A percentile compares a stretch with the other conserved stretches of the same genome.
These are phyloP conservation scores for Tupaia chinensis DNA, from an alignment of 2,113 vertebrate genomes.

Conservation along the genomic window DNA sequence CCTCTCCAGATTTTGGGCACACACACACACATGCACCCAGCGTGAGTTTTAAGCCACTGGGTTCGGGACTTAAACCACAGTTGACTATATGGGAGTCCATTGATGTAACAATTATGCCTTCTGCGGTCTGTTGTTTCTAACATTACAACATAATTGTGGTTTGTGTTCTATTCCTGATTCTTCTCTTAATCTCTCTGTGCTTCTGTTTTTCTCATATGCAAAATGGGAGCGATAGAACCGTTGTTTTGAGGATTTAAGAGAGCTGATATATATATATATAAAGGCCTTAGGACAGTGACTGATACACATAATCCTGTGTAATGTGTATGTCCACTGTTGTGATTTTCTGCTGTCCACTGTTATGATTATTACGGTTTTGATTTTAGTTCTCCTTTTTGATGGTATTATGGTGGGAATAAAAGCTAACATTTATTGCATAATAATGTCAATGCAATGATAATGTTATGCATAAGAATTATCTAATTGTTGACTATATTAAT, in stretches of 20 bases:
- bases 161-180: constrained; percentile 20
- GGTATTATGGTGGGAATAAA: constrained; percentile 3
- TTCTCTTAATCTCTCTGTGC: neutral
- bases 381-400: constrained; percentile 50
- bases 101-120: too few species aligned
- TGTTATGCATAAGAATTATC: too few species aligned
- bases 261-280: neutral
- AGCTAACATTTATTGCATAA: neutral
- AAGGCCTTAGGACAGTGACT: neutral
- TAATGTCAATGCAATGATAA: neutral
- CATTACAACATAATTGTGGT: neutral
- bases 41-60: too few species aligned
- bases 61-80: too few species aligned
- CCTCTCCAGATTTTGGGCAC: too few species aligned
- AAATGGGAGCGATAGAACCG: neutral
- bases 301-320: neutral
- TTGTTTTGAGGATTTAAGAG: constrained; percentile 34
- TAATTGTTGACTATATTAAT: neutral
- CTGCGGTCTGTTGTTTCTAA: constrained; percentile 28
- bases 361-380: neutral
- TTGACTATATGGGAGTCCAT: too few species aligned
- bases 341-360: neutral
- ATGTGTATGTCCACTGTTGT: neutral
- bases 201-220: constrained; percentile 50
- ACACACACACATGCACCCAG: too few species aligned